Conservation (phyloP, 2,113 vertebrate genomes). For the Australoheros scitulus region DNA sequence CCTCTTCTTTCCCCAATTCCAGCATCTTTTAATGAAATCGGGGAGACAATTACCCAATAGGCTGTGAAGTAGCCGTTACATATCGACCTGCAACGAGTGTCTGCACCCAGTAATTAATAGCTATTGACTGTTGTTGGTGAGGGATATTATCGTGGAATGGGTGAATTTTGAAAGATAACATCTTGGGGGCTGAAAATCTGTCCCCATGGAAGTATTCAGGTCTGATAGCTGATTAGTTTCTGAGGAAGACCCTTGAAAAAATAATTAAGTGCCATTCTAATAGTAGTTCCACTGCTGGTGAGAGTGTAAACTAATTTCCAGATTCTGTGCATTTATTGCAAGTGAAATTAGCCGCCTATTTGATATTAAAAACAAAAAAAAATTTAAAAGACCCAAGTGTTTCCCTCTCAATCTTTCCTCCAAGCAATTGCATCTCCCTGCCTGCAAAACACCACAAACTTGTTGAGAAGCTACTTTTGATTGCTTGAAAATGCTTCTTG, state of each 20-base stretch:
- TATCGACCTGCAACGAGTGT: conserved; percentile 54
- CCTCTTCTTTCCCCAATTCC: not conserved
- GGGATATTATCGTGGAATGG: conserved; percentile 28
- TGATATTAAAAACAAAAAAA: not conserved
- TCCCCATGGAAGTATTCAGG: not conserved
- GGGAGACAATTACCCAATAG: conserved; percentile 67
- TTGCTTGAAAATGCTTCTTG: not conserved
- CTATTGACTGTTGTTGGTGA: conserved; percentile 50
- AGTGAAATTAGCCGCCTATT: not conserved
- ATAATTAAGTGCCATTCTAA: not conserved
- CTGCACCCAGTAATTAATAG: conserved; percentile 61
- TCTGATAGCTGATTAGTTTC: not conserved
- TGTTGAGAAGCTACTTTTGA: conserved; percentile 3
- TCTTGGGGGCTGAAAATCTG: not conserved
- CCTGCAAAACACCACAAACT: not conserved
- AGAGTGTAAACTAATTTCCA: not conserved
- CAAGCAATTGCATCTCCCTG: not conserved
- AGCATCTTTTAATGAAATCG: conserved; percentile 66
- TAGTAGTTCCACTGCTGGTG: not conserved
- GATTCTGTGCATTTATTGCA: not conserved
- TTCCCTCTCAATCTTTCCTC: not conserved
- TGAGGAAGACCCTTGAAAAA: not conserved
- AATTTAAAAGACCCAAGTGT: not conserved
- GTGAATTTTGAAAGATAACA: conserved; percentile 37
- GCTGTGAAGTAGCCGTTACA: conserved; percentile 20